Evolutionary conservation across 2,888 invertebrate species (phyloP).

Genomic region (Eretmocerus hayati): DNA sequence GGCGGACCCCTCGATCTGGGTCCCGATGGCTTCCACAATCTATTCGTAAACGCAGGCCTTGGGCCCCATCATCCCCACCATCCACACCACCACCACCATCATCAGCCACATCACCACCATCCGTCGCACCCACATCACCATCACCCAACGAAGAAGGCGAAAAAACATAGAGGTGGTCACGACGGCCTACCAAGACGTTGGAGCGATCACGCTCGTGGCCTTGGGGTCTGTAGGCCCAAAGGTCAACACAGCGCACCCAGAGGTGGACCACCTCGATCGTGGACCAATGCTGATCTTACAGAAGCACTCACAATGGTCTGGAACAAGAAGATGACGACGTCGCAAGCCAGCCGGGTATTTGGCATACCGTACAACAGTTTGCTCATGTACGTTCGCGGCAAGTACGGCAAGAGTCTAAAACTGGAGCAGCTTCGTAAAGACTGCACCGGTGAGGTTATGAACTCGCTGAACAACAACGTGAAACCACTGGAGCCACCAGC

Average conservation of each 20-base stretch:
- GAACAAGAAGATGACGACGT: slow-evolving; percentile 92
- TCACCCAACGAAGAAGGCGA: slow-evolving; percentile 34
- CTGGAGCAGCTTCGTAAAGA: slow-evolving; percentile 82
- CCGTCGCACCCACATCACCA: slow-evolving; percentile 28
- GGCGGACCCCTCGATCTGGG: slow-evolving; percentile 35
- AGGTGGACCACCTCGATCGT: slow-evolving; percentile 83
- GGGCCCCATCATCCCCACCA: slow-evolving; percentile 31
- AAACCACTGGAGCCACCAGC: slow-evolving; percentile 42
- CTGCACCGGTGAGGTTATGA: slow-evolving; percentile 67
- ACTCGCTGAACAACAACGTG: slow-evolving; percentile 51
- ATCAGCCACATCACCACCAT: slow-evolving; percentile 25
- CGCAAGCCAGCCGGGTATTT: slow-evolving; percentile 83
- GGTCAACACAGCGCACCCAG: slow-evolving; percentile 87
- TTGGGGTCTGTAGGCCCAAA: slow-evolving; percentile 72
- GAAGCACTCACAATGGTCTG: slow-evolving; percentile 89
- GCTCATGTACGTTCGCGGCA: slow-evolving; percentile 86
- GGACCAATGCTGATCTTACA: slow-evolving; percentile 87
- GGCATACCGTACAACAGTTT: slow-evolving; percentile 91
- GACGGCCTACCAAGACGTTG: slow-evolving; percentile 36
- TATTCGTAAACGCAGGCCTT: slow-evolving; percentile 32
- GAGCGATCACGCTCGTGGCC: slow-evolving; percentile 37
- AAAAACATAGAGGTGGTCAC: slow-evolving; percentile 37
- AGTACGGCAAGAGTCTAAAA: slow-evolving; percentile 87
- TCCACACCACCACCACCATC: slow-evolving; percentile 28
- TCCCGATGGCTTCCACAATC: slow-evolving; percentile 39